These are phyloP conservation scores for Zelleria hepariella DNA, from an alignment of 2,888 invertebrate species.

Conservation along the genomic window DNA sequence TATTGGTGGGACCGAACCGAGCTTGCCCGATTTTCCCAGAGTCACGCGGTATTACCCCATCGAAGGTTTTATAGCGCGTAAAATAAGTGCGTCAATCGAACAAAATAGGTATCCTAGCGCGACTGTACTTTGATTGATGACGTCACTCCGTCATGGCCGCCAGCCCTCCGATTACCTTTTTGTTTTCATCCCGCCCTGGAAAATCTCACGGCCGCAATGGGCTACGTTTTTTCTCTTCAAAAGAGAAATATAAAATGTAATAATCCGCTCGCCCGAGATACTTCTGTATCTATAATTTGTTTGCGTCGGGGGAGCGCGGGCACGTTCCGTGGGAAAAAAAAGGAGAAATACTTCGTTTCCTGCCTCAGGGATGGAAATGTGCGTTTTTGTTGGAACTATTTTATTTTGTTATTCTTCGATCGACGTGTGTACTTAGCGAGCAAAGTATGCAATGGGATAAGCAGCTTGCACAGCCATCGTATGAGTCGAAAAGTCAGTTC, in stretches of 20 bases:
- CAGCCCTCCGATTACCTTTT: background rate
- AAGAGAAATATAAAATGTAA: background rate
- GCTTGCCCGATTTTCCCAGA: too few relatives aligned
- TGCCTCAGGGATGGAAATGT: background rate
- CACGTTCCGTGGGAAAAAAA: background rate
- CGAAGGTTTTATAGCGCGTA: too few relatives aligned
- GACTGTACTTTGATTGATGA: background rate
- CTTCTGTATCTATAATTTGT: background rate
- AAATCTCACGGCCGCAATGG: background rate
- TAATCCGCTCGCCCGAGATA: background rate
- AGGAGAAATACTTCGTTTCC: background rate
- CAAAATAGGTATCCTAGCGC: too few relatives aligned
- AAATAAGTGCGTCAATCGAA: too few relatives aligned
- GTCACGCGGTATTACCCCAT: too few relatives aligned
- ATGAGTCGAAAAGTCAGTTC: too few relatives aligned
- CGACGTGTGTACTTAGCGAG: background rate
- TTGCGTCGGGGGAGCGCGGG: background rate
- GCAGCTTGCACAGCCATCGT: too few relatives aligned
- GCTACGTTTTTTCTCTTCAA: background rate
- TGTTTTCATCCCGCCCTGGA: background rate
- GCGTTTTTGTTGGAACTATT: background rate
- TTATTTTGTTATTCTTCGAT: background rate
- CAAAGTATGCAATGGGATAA: too few relatives aligned
- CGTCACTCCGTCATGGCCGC: background rate
- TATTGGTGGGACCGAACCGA: too few relatives aligned